These are phyloP conservation scores for Allochrocebus solatus DNA, from an alignment of 2,797 vertebrate genomes.

Conservation along the genomic window DNA sequence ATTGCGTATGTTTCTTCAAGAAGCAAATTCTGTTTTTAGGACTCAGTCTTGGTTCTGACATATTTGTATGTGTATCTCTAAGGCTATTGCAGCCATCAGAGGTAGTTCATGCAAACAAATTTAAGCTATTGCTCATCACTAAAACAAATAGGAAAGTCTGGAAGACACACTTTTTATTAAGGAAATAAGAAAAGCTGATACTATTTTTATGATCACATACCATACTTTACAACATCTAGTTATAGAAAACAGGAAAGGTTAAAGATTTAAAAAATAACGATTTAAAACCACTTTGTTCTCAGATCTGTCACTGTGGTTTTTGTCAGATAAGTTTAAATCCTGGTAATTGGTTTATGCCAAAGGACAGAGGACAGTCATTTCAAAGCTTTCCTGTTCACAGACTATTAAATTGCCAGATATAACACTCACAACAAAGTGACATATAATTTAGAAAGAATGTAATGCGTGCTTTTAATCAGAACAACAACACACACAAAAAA, in stretches of 20 bases:
- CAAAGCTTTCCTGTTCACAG: conserved; percentile 73
- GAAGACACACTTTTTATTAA: conserved; percentile 22
- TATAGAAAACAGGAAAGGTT: conserved; percentile 66
- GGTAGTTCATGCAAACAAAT: conserved; percentile 28
- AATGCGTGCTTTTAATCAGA: conserved; percentile 64
- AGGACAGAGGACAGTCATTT: conserved; percentile 72
- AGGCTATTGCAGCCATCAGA: conserved; percentile 16
- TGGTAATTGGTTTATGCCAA: conserved; percentile 73
- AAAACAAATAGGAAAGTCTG: background rate
- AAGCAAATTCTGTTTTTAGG: conserved; percentile 20
- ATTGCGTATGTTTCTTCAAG: background rate
- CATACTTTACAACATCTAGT: conserved; percentile 52
- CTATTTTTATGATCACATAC: background rate
- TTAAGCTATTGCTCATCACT: conserved; percentile 30
- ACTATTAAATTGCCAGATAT: conserved; percentile 69
- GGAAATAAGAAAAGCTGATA: conserved; percentile 46
- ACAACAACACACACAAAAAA: background rate
- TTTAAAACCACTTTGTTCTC: conserved; percentile 64
- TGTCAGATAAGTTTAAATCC: conserved; percentile 65
- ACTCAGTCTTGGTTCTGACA: conserved; percentile 17
- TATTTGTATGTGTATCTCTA: background rate
- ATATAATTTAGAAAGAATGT: conserved; percentile 65
- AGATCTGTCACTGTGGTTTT: conserved; percentile 56
- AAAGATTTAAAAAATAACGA: conserved; percentile 57
- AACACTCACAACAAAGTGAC: conserved; percentile 68